phyloP scores from a whole-genome alignment of 1,140 invertebrate genomes.

The Frieseomelitta varia region DNA sequence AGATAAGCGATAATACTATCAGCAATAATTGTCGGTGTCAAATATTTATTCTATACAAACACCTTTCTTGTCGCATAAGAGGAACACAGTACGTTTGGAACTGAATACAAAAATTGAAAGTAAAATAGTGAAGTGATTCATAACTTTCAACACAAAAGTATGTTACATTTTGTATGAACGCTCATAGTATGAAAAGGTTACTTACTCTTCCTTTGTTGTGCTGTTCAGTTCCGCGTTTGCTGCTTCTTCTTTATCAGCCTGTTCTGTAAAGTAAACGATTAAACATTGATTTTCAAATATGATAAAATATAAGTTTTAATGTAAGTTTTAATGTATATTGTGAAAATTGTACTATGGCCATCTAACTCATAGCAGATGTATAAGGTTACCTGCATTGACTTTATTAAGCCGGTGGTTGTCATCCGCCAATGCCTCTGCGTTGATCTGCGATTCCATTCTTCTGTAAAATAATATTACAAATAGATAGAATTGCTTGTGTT shows the following conservation, averaged over 20 bases:
- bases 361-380: no score
- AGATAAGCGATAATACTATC: neutral
- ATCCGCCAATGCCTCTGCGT: neutral
- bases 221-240: neutral
- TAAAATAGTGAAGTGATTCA: neutral
- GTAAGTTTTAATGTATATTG: neutral
- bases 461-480: constrained; percentile 7
- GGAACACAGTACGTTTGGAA: neutral
- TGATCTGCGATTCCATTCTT: constrained; percentile 15
- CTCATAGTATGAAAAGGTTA: neutral
- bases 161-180: neutral
- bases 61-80: neutral
- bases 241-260: neutral
- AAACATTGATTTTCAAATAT: neutral
- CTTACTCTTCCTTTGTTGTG: neutral
- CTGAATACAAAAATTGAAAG: neutral
- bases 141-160: neutral
- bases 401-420: neutral
- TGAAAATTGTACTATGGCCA: neutral
- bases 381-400: constrained; percentile 7
- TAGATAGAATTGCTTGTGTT: neutral
- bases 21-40: neutral
- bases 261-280: constrained; percentile 2
- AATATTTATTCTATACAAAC: neutral
- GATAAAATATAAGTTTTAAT: neutral